Evolutionary conservation across 2,113 vertebrate genomes (phyloP).

Genomic region (Cyrtonyx montezumae): DNA sequence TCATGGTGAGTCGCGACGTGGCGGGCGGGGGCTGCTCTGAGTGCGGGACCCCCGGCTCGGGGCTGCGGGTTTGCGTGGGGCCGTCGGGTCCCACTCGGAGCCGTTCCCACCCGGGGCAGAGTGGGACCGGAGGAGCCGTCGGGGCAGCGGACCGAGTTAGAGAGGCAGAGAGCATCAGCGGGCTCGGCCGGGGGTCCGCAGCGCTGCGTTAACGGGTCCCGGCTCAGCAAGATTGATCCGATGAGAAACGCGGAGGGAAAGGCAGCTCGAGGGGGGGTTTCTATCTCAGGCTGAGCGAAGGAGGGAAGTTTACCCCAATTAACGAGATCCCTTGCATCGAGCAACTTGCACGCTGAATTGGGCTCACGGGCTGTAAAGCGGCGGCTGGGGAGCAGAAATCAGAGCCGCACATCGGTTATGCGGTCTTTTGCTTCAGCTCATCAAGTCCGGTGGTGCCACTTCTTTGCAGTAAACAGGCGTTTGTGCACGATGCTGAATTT

Average conservation of each 20-base stretch:
- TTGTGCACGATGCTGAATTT: not conserved
- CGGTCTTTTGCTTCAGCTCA: not conserved
- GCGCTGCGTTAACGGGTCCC: not conserved
- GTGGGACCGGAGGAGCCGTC: not conserved
- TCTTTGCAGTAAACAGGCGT: not conserved
- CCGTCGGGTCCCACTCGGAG: not conserved
- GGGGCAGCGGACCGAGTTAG: not conserved
- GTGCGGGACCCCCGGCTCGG: not conserved
- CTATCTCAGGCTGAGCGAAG: accelerated
- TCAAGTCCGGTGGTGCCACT: not conserved
- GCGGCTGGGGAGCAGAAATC: not conserved
- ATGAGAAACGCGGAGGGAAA: not conserved
- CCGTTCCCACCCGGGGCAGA: not conserved
- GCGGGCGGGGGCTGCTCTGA: not conserved
- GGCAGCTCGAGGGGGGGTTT: not conserved
- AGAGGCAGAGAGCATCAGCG: not conserved
- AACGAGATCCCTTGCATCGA: not conserved
- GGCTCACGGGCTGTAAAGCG: not conserved
- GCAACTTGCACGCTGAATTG: not conserved
- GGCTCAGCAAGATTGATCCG: not conserved
- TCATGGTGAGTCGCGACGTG: conserved; percentile 82
- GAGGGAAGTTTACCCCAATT: not conserved
- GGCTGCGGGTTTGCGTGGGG: not conserved
- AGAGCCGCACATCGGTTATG: not conserved
- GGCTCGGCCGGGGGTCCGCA: accelerated